These are phyloP conservation scores for Mythimna loreyi DNA, from an alignment of 2,888 invertebrate species.

Conservation along the genomic window DNA sequence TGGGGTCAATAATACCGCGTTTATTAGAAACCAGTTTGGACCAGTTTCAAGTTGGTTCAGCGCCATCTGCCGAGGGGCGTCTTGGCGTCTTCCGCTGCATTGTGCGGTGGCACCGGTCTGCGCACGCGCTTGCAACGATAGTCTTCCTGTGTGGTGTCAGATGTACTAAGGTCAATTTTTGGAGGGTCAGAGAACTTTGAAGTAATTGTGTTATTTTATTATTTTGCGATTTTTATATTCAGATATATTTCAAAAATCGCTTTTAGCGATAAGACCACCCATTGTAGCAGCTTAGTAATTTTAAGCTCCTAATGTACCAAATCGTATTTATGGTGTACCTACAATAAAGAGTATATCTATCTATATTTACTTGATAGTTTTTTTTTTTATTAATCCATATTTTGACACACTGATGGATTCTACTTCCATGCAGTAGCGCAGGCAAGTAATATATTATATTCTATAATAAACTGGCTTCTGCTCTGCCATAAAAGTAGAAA, in stretches of 20 bases:
- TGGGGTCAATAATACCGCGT: slow-evolving; percentile 84
- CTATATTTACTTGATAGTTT: background rate
- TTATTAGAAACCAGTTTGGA: slow-evolving; percentile 77
- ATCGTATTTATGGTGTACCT: no score
- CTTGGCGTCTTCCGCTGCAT: slow-evolving; percentile 89
- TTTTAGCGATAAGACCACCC: no score
- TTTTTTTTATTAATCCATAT: no score
- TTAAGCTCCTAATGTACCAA: no score
- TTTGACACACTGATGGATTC: no score
- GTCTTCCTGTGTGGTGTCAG: slow-evolving; percentile 61
- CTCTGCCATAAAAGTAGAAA: no score
- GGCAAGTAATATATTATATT: no score
- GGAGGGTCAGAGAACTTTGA: slow-evolving; percentile 61
- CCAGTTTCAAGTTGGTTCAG: slow-evolving; percentile 79
- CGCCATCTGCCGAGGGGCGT: slow-evolving; percentile 87
- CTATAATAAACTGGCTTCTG: no score
- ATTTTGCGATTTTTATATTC: background rate
- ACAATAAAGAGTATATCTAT: no score
- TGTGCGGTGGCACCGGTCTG: slow-evolving; percentile 81
- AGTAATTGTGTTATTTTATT: background rate
- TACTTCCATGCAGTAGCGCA: no score
- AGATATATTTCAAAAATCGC: no score
- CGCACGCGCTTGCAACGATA: slow-evolving; percentile 84
- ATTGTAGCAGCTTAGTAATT: no score
- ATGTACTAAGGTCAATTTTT: slow-evolving; percentile 63